A percentile compares a stretch with the other conserved stretches of the same genome.
Evolutionary conservation across 92 coral and sea anemone species (phyloP).

Genomic region (Phenganax stokvisi): DNA sequence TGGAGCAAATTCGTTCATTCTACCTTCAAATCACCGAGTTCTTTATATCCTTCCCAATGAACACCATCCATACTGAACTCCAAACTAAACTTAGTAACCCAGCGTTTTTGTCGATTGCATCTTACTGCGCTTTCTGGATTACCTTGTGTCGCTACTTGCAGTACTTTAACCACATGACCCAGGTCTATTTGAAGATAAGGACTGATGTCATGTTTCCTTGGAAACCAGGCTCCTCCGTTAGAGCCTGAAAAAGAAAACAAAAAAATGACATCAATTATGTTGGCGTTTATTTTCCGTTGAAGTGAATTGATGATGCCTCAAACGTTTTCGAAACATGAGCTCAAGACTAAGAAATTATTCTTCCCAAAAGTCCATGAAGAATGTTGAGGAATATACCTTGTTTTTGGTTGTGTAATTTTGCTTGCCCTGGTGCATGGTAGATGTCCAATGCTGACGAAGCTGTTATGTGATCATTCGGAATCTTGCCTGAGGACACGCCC

Average conservation of each 20-base stretch:
- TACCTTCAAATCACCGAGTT: conserved; percentile 70
- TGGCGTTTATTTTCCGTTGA: neutral
- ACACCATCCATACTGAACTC: conserved; percentile 75
- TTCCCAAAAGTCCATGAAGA: neutral
- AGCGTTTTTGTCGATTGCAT: conserved; percentile 64
- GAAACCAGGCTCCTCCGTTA: conserved; percentile 83
- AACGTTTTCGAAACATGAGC: neutral
- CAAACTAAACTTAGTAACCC: conserved; percentile 82
- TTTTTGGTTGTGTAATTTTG: conserved; percentile 70
- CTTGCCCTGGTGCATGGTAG: conserved; percentile 75
- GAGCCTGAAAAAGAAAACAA: neutral
- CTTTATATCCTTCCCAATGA: conserved; percentile 68
- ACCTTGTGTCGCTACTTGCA: conserved; percentile 97
- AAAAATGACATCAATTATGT: no score
- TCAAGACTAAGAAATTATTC: no score
- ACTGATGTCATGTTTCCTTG: conserved; percentile 59
- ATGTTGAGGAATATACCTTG: conserved; percentile 36
- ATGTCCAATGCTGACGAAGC: conserved; percentile 74
- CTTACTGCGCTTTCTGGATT: conserved; percentile 44
- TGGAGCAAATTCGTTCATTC: no score
- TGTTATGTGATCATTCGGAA: conserved; percentile 62
- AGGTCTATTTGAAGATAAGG: conserved; percentile 81
- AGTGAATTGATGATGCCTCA: neutral
- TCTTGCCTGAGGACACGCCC: conserved; percentile 61
- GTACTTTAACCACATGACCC: conserved; percentile 56